Conservation (phyloP, 2,888 invertebrate species). For the Nomada lathburiana region DNA sequence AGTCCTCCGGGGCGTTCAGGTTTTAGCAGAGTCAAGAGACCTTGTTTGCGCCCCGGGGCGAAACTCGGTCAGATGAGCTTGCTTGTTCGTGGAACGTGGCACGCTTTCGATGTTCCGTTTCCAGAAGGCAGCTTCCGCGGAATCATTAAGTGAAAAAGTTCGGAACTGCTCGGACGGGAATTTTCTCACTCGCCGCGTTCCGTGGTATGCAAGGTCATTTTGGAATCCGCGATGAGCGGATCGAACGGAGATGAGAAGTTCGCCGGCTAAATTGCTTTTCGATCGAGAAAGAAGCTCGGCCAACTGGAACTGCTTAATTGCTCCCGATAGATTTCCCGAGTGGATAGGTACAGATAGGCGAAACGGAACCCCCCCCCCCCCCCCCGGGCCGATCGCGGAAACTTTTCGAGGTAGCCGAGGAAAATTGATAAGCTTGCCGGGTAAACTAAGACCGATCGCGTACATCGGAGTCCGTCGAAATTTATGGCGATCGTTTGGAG, state of each 20-base stretch:
- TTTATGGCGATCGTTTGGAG: conserved; percentile 44
- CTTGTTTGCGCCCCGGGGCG: conserved; percentile 12
- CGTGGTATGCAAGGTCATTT: background rate
- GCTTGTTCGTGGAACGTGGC: conserved; percentile 5
- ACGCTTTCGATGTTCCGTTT: conserved; percentile 3
- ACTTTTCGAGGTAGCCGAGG: background rate
- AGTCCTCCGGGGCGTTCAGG: background rate
- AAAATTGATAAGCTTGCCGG: background rate
- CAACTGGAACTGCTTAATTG: conserved; percentile 1
- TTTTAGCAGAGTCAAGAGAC: conserved; percentile 11
- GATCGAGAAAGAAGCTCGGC: background rate
- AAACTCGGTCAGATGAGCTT: conserved; percentile 33
- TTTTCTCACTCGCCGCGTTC: background rate
- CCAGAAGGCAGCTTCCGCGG: background rate
- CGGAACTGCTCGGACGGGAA: background rate
- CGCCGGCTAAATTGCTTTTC: background rate
- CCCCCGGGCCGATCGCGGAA: no score
- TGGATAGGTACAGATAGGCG: background rate
- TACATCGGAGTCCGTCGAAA: conserved; percentile 30
- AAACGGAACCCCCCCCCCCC: background rate
- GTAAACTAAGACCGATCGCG: conserved; percentile 43
- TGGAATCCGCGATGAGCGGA: background rate
- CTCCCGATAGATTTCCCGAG: background rate
- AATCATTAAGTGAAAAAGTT: conserved; percentile 21
- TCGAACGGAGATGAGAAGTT: background rate